A percentile compares a stretch with the other conserved stretches of the same genome.
phyloP scores from a whole-genome alignment of 2,113 vertebrate species.

The Nycticebus coucang region DNA sequence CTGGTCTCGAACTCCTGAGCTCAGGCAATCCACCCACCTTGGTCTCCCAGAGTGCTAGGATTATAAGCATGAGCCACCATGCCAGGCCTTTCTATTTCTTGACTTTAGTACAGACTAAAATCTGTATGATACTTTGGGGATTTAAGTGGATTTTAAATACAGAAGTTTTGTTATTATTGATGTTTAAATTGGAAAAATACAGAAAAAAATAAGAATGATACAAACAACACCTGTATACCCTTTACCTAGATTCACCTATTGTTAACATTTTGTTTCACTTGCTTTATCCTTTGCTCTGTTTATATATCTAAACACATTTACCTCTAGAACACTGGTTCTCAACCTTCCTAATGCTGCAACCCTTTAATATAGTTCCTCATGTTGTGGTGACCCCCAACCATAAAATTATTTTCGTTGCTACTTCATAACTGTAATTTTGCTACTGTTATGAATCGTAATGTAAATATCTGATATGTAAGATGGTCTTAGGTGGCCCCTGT shows the following conservation, averaged over 20 bases:
- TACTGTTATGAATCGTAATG: no score
- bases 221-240: neutral
- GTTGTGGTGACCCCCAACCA: neutral
- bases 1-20: no score
- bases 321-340: neutral
- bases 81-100: neutral
- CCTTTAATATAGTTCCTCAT: no score
- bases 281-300: neutral
- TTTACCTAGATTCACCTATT: neutral
- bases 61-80: no score
- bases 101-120: constrained; percentile 24
- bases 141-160: constrained; percentile 37
- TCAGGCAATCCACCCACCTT: no score
- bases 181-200: constrained; percentile 18
- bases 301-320: neutral
- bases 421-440: no score
- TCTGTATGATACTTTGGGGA: neutral
- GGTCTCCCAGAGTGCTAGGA: no score
- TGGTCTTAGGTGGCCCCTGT: no score
- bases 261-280: neutral
- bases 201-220: neutral
- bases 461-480: no score
- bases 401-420: no score
- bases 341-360: no score
- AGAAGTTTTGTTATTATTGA: neutral